Conservation (phyloP, 2,888 invertebrate species). For the Netelia virgata region DNA sequence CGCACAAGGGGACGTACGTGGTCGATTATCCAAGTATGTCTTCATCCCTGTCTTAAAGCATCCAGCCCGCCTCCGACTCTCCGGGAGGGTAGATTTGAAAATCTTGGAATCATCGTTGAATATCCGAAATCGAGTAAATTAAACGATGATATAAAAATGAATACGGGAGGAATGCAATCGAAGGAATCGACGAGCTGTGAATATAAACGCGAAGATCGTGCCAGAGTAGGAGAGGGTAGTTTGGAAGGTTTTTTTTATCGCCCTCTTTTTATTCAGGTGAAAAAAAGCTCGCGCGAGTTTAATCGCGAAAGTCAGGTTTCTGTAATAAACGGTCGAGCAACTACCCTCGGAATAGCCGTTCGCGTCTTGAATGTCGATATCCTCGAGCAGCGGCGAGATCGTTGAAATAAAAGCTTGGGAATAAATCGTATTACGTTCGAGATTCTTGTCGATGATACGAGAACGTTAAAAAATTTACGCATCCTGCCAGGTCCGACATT, state of each 20-base stretch:
- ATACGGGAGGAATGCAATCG: not conserved
- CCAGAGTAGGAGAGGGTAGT: not conserved
- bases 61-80: constrained; percentile 16
- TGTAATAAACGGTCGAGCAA: not conserved
- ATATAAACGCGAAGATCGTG: not conserved
- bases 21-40: constrained; percentile 4
- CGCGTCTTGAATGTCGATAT: not conserved
- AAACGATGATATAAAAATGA: not conserved
- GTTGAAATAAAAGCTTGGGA: no score
- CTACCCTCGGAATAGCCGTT: not conserved
- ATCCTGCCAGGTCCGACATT: no score
- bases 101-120: not conserved
- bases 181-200: not conserved
- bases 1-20: constrained; percentile 32
- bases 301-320: not conserved
- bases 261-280: not conserved
- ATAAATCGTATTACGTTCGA: no score
- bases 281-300: not conserved
- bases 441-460: no score
- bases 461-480: no score
- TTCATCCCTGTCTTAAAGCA: not conserved
- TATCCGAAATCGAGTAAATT: not conserved
- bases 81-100: not conserved
- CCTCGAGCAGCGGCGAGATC: not conserved
- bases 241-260: not conserved